phyloP scores from a whole-genome alignment of 2,888 invertebrate genomes.

The Oegoconia quadripuncta region DNA sequence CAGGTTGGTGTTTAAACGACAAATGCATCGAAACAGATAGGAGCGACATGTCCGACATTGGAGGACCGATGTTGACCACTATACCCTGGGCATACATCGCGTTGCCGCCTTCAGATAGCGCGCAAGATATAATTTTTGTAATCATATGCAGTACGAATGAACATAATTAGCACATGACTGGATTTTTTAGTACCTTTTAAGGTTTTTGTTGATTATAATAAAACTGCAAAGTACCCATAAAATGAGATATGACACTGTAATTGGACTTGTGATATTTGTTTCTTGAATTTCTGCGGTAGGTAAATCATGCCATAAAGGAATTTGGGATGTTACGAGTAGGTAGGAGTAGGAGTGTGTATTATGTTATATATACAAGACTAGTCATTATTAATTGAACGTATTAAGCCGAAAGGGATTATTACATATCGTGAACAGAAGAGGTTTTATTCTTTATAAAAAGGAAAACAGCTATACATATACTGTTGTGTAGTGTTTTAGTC shows the following conservation, averaged over 20 bases:
- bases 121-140: slow-evolving; percentile 37
- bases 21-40: slow-evolving; percentile 79
- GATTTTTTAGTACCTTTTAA: slow-evolving; percentile 1
- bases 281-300: background rate
- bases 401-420: too few species aligned
- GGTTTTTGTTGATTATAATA: slow-evolving; percentile 2
- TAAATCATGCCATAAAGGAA: too few species aligned
- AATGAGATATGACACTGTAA: slow-evolving; percentile 5
- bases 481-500: too few species aligned
- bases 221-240: slow-evolving; percentile 7
- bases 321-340: too few species aligned
- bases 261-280: slow-evolving; percentile 5
- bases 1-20: slow-evolving; percentile 79
- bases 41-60: slow-evolving; percentile 77
- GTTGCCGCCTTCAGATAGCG: slow-evolving; percentile 33
- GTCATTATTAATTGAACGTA: too few species aligned
- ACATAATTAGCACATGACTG: slow-evolving; percentile 7
- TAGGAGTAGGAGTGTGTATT: too few species aligned
- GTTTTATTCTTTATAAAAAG: too few species aligned
- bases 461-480: too few species aligned
- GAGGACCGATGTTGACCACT: slow-evolving; percentile 74
- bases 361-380: too few species aligned
- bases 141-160: slow-evolving; percentile 3
- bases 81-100: slow-evolving; percentile 48
- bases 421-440: too few species aligned